Evolutionary conservation across 2,113 vertebrate genomes (phyloP).

Genomic region (Erpornis zantholeuca): DNA sequence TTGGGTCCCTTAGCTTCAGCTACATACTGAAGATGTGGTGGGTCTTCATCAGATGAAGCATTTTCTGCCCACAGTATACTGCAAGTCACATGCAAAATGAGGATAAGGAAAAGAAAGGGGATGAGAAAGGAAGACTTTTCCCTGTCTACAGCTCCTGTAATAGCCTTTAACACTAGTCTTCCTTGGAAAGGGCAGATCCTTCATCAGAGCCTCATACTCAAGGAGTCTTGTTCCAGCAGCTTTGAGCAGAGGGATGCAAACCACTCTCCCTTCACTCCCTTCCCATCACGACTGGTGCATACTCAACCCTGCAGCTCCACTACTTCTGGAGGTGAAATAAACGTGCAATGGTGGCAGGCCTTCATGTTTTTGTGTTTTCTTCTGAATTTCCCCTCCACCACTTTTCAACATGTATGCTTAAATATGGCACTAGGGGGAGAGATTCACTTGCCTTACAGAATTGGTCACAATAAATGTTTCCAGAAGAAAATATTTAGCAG

Average conservation of each 20-base stretch:
- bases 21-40: neutral
- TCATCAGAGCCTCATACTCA: neutral
- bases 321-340: neutral
- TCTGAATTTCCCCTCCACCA: neutral
- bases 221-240: neutral
- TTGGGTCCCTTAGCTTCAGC: neutral
- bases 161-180: neutral
- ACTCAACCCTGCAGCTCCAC: neutral
- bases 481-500: neutral
- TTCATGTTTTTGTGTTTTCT: neutral
- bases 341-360: rapidly evolving
- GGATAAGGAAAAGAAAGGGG: neutral
- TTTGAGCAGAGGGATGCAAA: neutral
- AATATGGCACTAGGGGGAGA: neutral
- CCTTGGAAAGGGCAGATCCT: neutral
- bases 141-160: neutral
- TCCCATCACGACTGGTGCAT: neutral
- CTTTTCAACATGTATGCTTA: neutral
- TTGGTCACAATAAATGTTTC: neutral
- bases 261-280: neutral
- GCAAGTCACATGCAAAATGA: neutral
- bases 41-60: neutral
- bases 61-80: neutral
- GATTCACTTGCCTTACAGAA: neutral
- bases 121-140: neutral